phyloP scores from a whole-genome alignment of 2,113 vertebrate species.

The Andinoacara biseriatus region DNA sequence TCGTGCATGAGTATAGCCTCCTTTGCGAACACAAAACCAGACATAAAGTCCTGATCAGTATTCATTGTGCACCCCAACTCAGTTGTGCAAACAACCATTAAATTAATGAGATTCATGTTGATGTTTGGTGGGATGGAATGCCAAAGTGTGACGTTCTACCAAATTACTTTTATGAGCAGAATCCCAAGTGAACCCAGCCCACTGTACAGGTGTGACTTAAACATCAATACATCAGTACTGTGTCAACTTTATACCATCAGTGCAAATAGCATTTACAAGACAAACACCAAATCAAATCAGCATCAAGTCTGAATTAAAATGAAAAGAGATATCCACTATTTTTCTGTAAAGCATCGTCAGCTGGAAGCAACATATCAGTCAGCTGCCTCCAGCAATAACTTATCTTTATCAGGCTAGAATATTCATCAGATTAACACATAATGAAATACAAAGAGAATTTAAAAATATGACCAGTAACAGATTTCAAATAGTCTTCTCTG shows the following conservation, averaged over 20 bases:
- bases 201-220: background rate
- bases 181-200: constrained; percentile 5
- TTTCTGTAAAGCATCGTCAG: background rate
- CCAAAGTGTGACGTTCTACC: constrained; percentile 42
- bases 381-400: background rate
- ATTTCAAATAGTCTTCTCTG: background rate
- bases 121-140: constrained; percentile 41
- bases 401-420: background rate
- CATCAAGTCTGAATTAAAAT: background rate
- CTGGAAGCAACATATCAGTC: background rate
- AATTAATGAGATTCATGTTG: constrained; percentile 61
- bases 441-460: background rate
- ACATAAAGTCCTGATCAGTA: constrained; percentile 56
- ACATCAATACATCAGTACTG: constrained; percentile 9
- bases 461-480: background rate
- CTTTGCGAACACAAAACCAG: constrained; percentile 25
- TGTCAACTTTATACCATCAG: background rate
- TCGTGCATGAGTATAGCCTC: background rate
- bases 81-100: constrained; percentile 56
- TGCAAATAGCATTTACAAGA: constrained; percentile 1
- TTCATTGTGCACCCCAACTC: constrained; percentile 35
- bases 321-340: background rate
- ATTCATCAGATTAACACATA: background rate
- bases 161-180: constrained; percentile 23
- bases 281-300: background rate